Evolutionary conservation across 2,797 vertebrate genomes (phyloP), one percentile per base, ranked within the genome.

Genomic region (Anguilla anguilla): DNA sequence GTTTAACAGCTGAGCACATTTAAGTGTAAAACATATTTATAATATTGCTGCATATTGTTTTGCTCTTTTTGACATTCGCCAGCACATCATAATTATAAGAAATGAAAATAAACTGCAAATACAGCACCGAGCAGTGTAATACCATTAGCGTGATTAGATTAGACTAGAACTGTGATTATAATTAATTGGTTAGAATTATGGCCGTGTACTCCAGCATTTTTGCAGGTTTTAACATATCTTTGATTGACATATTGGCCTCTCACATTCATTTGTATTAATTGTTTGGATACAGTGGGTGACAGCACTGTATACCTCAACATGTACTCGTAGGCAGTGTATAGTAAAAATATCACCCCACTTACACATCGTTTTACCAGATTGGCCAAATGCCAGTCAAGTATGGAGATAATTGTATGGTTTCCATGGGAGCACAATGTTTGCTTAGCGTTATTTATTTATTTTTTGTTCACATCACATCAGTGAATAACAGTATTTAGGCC

Each of bases 1-100:
- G 79, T 35, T 49, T 77, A 77, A 82, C 43, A 82, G 46, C 46
- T 82, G 43, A 82, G 79, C 25, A 51, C 79, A 46, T 82, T n/a
- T 82, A 15, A 85, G 83, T 61, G 57, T 19, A 39, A 85, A 55
- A 55, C 74, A 19, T 82, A 49, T 51, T 82, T 51, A 82, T 51
- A 82, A 82, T 51, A 51, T 51, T 72, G 39, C 72, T 43, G n/a
- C n/a, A 43, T 81, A 49, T 77, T 19, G 28, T 22, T 43, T 85
- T 85, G 31, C 9, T 53, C 53, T 1, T 84, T 53, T 49, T 84
- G 53, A 55, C 53, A 59, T 57, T 85, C 43, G 17, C 2, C 55
- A 51, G 79, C 79, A 25, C 22, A 49, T 77, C 69, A 35, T 74
- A 31, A 74, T 74, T 74, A n/a, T 74, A 74, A 74, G 69, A 74